phyloP scores from a whole-genome alignment of 1,140 invertebrate genomes.

The Eriocheir sinensis region DNA sequence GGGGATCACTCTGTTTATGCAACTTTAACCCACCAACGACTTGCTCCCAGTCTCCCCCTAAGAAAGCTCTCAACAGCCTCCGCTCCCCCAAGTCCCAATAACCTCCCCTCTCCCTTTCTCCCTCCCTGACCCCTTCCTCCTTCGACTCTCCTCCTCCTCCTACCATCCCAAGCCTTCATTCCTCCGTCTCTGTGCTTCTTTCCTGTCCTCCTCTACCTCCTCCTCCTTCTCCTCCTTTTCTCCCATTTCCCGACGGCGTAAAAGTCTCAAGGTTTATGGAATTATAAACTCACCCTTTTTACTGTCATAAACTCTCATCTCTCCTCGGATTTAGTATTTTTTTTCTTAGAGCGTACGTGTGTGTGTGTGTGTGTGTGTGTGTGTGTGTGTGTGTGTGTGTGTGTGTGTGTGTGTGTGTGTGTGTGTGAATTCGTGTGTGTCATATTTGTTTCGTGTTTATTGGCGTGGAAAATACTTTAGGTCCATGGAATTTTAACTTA shows the following conservation, averaged over 20 bases:
- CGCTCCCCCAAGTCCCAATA: no score
- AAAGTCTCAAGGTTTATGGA: background rate
- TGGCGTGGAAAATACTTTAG: background rate
- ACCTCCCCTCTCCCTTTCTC: no score
- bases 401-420: background rate
- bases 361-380: slow-evolving; percentile 12
- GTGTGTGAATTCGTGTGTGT: background rate
- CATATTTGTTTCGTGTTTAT: background rate
- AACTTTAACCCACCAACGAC: background rate
- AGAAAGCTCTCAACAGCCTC: no score
- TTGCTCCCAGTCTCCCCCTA: no score
- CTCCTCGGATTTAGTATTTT: no score
- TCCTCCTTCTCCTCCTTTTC: background rate
- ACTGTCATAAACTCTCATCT: no score
- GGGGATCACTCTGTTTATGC: slow-evolving; percentile 3
- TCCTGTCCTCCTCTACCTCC: background rate
- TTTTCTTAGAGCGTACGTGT: no score
- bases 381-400: background rate
- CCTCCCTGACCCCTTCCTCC: background rate
- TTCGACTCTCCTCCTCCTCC: background rate
- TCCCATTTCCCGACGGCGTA: background rate
- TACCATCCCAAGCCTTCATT: background rate
- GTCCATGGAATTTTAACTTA: background rate
- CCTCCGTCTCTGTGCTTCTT: background rate
- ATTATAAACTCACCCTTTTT: background rate